Evolutionary conservation across 2,797 vertebrate species (phyloP), one percentile per base, ranked within the genome.

Genomic region (Acestrorhynchus altus): DNA sequence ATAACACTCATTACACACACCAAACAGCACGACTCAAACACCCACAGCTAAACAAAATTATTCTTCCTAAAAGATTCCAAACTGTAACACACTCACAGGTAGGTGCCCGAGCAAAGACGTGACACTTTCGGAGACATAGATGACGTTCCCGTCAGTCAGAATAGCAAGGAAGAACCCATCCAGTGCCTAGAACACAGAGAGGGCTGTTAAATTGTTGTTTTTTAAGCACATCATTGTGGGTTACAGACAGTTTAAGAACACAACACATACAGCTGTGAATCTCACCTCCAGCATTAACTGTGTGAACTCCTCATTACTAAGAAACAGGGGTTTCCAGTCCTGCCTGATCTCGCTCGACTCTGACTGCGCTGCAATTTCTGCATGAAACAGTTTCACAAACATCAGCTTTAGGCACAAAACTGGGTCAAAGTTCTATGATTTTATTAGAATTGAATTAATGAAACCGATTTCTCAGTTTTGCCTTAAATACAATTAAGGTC

Each of bases 141-240:
- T 96, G 91, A 99, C 96, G 91, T 96, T 98, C 86, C 98, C 97
- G 89, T 99, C 98, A 73, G 96, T 99, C 96, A 98, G 96, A 93
- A 98, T 97, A 92, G 96, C 96, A 92, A 99, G 93, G 91, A 99
- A 98, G 94, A 99, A 99, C 59, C 97, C 97, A 90, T 99, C 98
- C 92, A 99, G 91, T 86, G 98, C 97, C 98, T 99, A 39, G 8
- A 80, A 7, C 72, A 71, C 52, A 46, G 0, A 63, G 16, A 77
- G 4, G 7, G 7, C 7, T 8, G 13, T 59, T 26, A 26, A 6
- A 0, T 11, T 6, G 4, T 9, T 1, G 28, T 1, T 3, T 20
- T 56, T 8, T 57, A 18, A 28, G 2, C 20, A 16, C 8, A 49
- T 54, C 24, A 15, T 11, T 1, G 31, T 35, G 31, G 31, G 31